phyloP scores from a whole-genome alignment of 2,888 invertebrate genomes.

The Drymonia ruficornis region DNA sequence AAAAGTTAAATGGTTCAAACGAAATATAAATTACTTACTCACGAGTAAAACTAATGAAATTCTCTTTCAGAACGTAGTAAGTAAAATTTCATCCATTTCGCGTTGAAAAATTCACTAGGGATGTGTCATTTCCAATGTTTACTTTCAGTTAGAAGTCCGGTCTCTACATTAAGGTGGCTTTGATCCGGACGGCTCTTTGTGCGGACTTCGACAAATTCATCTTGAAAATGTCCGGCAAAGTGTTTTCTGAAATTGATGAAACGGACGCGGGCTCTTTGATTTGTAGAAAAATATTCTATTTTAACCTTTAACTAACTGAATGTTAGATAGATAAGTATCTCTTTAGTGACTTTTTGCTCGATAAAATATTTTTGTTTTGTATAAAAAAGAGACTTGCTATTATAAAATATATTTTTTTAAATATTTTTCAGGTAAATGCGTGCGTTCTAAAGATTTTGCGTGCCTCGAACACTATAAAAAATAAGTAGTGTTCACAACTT shows the following conservation, averaged over 20 bases:
- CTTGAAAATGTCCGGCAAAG: conserved; percentile 52
- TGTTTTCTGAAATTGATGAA: conserved; percentile 34
- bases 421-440: too few relatives aligned
- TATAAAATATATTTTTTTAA: too few relatives aligned
- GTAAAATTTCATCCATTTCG: conserved; percentile 28
- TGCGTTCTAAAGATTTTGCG: not conserved
- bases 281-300: not conserved
- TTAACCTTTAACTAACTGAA: not conserved
- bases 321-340: too few relatives aligned
- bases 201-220: conserved; percentile 55
- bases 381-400: too few relatives aligned
- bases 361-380: too few relatives aligned
- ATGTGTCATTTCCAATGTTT: conserved; percentile 51
- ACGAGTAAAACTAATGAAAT: too few relatives aligned
- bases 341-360: too few relatives aligned
- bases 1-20: too few relatives aligned
- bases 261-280: conserved; percentile 3
- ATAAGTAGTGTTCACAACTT: conserved; percentile 6
- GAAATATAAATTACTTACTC: too few relatives aligned
- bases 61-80: too few relatives aligned
- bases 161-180: conserved; percentile 52
- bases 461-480: not conserved
- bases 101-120: conserved; percentile 35
- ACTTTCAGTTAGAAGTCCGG: conserved; percentile 44
- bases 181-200: conserved; percentile 60